Percentiles rank a stretch among this genome's conserved stretches.
Evolutionary conservation across 2,113 vertebrate genomes (phyloP).

Genomic region (Zapornia atra): DNA sequence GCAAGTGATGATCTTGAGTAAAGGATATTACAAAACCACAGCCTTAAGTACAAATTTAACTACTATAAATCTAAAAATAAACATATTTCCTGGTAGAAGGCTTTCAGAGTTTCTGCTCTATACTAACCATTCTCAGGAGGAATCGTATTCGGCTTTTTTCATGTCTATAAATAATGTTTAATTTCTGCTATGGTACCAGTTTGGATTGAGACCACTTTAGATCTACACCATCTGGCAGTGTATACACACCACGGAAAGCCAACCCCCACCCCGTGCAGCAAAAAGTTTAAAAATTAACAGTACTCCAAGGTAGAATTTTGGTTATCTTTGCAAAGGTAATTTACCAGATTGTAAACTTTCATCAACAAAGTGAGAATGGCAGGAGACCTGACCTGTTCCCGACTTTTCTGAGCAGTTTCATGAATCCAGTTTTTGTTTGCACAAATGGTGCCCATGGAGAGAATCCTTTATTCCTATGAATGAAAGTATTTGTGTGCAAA

Average conservation of each 20-base stretch:
- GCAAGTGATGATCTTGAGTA: background rate
- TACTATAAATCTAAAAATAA: background rate
- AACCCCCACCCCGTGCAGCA: background rate
- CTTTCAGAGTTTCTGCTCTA: background rate
- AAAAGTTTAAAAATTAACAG: background rate
- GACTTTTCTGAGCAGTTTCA: background rate
- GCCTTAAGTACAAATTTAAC: background rate
- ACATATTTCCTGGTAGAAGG: background rate
- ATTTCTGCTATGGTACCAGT: background rate
- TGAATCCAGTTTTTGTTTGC: conserved; percentile 10
- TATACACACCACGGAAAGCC: background rate
- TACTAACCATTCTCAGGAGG: background rate
- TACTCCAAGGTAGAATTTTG: background rate
- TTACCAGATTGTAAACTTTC: background rate
- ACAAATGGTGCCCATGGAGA: conserved; percentile 3
- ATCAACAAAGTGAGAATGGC: background rate
- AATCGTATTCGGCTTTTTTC: background rate
- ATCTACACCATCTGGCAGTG: background rate
- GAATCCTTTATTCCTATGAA: conserved; percentile 21
- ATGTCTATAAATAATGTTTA: background rate
- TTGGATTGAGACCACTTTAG: background rate
- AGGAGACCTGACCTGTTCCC: background rate
- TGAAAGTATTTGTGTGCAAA: conserved; percentile 53
- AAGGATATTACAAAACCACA: background rate
- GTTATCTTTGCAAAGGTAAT: background rate